Base-by-base conservation (phyloP, 2,113 vertebrate species). In the Nesogale talazaci region DNA sequence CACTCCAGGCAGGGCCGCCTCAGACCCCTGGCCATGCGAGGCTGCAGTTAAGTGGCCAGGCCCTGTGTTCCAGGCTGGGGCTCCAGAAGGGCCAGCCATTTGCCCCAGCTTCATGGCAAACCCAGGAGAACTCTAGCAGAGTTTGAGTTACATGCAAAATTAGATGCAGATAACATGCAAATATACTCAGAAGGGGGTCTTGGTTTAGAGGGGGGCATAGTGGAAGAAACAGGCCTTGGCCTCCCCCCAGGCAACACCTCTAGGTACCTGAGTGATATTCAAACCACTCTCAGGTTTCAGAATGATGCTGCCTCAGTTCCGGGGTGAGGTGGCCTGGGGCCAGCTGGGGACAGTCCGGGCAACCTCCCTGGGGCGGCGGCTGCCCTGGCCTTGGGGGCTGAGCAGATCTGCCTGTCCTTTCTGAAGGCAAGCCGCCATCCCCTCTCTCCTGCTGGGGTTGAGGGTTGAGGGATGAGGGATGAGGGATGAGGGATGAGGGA, bases 251-350 rank as follows among this genome's bases (percentile, higher is more conserved):
- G 52, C 78, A 46, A 94, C 85, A 96, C 93, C 91, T 92, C 90
- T 85, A 27, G 69, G 88, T 52, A 94, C 97, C 94, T 95, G 87
- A 97, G 93, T 86, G 65, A 95, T 86, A 95, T 84, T 95, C 94
- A 96, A 96, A 96, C 95, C 91, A 92, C 80, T 91, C 82, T 96
- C 14, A 0, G 95, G 95, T 96, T 97, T 97, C 96, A 95, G 90
- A 96, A 95, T 97, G 96, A 96, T 93, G 93, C 88, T 89, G 92
- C 81, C 95, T 96, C 93, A 92, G 95, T 97, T 97, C 95, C 97
- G 96, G 96, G 89, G 95, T 84, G 94, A 97, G 78, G 96, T 65
- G 36, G 97, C 92, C 86, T 76, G 89, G 81, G 56, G 4, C 46
- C 46, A 20, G 56, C 29, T 70, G 40, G 36, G 10, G 89, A 77